Evolutionary conservation across 2,797 vertebrate genomes (phyloP).

Genomic region (Spondyliosoma cantharus): DNA sequence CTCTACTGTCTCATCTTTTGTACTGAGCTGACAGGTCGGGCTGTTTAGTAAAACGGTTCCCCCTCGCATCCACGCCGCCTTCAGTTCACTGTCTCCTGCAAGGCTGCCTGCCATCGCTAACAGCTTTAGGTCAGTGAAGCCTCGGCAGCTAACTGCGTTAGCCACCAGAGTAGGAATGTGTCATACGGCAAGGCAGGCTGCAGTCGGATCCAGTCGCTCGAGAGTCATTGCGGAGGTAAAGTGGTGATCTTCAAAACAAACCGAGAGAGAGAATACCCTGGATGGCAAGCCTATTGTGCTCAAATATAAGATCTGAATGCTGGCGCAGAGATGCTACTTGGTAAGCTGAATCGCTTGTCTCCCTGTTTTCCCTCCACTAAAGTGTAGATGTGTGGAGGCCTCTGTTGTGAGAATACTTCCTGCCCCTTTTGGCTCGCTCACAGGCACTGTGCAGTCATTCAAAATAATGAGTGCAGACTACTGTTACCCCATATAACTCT

Average conservation of each 20-base stretch:
- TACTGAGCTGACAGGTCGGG: slow-evolving; percentile 52
- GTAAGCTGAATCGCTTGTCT: slow-evolving; percentile 66
- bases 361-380: slow-evolving; percentile 68
- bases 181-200: slow-evolving; percentile 52
- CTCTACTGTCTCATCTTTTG: slow-evolving; percentile 48
- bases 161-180: slow-evolving; percentile 55
- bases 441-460: slow-evolving; percentile 72
- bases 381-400: slow-evolving; percentile 65
- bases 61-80: slow-evolving; percentile 30
- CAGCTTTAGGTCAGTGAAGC: slow-evolving; percentile 67
- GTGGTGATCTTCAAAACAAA: slow-evolving; percentile 57
- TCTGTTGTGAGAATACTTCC: slow-evolving; percentile 66
- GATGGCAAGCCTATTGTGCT: slow-evolving; percentile 59
- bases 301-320: slow-evolving; percentile 55
- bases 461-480: slow-evolving; percentile 69
- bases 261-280: slow-evolving; percentile 45
- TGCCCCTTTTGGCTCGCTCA: slow-evolving; percentile 60
- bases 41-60: slow-evolving; percentile 51
- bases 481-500: slow-evolving; percentile 61
- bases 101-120: slow-evolving; percentile 56
- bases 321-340: slow-evolving; percentile 52
- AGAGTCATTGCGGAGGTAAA: slow-evolving; percentile 61
- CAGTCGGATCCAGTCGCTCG: slow-evolving; percentile 46
- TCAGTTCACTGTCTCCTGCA: slow-evolving; percentile 47
- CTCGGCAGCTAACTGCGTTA: slow-evolving; percentile 57